Base-by-base conservation (phyloP, 2,113 vertebrate species). In the Chroicocephalus ridibundus region DNA sequence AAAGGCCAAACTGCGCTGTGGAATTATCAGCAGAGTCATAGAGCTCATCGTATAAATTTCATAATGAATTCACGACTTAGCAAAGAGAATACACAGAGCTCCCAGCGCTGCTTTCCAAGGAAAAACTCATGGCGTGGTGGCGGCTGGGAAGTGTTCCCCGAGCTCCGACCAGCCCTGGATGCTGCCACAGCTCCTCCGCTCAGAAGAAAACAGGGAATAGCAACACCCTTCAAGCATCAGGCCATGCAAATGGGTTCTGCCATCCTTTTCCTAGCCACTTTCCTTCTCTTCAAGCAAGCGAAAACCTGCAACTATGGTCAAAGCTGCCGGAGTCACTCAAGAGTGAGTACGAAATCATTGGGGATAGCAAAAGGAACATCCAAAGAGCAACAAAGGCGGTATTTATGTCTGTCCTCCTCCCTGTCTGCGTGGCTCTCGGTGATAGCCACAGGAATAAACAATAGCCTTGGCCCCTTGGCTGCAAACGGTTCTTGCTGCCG, bases 341-440 rank as follows among this genome's bases (percentile, higher is more conserved):
- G 77, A 86, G 34, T 0, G 14, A 71, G 79, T 29, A 81, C 5
- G 38, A 86, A 92, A 79, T 69, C 0, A 0, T 34, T 86, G 21
- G 12, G 72, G 86, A 62, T 78, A 75, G 86, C 76, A 91, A 96
- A 96, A 96, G 96, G 94, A 96, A 88, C 95, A 97, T 94, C 92
- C 72, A 47, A 55, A 92, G 61, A 29, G 77, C 10, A 93, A 92
- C 88, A 96, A 92, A 93, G 57, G 52, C 24, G 0, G 77, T 88
- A 95, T 97, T 96, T 96, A 82, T 90, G 88, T 94, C 88, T 75
- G 79, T 60, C 72, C 61, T 86, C 83, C 64, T 96, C 88, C 51
- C 72, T 75, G 79, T 55, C 94, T 90, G 71, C 2, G 0, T 87
- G 62, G 84, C 44, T 66, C 52, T 90, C 0, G 0, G 47, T 60